A percentile compares a stretch with the other conserved stretches of the same genome.
Evolutionary conservation across 1,140 invertebrate genomes (phyloP).

Genomic region (Calliopsis andreniformis): DNA sequence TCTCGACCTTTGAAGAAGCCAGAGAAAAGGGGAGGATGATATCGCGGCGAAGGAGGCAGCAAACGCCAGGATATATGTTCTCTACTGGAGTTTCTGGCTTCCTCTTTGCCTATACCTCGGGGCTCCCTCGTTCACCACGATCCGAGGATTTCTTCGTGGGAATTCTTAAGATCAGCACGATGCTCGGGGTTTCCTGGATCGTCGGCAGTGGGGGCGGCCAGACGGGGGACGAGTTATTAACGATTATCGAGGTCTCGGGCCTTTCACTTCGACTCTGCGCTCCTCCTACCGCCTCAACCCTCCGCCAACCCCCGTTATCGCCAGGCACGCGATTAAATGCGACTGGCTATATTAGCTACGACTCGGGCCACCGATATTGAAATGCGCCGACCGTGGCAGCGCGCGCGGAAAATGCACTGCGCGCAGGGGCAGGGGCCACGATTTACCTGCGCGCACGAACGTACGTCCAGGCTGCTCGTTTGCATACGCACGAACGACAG

Average conservation of each 20-base stretch:
- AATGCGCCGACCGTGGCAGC: constrained; percentile 31
- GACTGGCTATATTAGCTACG: constrained; percentile 28
- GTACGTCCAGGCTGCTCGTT: neutral
- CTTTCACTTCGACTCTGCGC: constrained; percentile 21
- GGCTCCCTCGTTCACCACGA: constrained; percentile 29
- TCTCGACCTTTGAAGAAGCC: constrained; percentile 67
- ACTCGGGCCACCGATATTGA: constrained; percentile 29
- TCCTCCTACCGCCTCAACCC: no score
- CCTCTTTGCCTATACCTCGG: constrained; percentile 29
- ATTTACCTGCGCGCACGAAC: constrained; percentile 2
- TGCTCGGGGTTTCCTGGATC: constrained; percentile 44
- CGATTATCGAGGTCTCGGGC: constrained; percentile 60
- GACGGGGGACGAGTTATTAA: constrained; percentile 57
- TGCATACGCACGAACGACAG: constrained; percentile 11
- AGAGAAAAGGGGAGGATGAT: constrained; percentile 16
- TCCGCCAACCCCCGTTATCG: constrained; percentile 19
- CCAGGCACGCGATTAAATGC: constrained; percentile 49
- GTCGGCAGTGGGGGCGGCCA: neutral
- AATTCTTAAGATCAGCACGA: constrained; percentile 61
- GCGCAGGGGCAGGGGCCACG: neutral
- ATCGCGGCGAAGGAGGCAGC: neutral
- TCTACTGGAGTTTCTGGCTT: constrained; percentile 29
- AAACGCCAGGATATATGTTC: constrained; percentile 23
- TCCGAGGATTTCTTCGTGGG: constrained; percentile 63
- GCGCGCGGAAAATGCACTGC: constrained; percentile 34